phyloP scores from a whole-genome alignment of 2,888 invertebrate genomes.

The Zhengitettix transpicula region DNA sequence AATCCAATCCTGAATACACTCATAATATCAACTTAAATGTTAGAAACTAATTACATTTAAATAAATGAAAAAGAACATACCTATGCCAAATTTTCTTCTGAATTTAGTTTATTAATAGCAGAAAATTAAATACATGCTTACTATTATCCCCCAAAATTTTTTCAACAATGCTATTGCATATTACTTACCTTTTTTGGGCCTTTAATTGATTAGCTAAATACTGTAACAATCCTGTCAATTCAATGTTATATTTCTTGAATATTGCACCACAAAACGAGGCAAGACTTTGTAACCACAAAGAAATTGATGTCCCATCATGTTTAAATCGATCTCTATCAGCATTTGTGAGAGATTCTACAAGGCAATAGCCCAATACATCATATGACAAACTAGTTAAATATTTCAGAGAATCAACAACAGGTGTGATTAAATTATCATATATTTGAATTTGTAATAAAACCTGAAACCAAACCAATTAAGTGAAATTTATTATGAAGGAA shows the following conservation, averaged over 20 bases:
- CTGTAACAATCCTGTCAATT: slow-evolving; percentile 85
- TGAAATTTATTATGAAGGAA: not conserved
- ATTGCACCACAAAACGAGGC: slow-evolving; percentile 92
- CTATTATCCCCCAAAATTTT: too few relatives aligned
- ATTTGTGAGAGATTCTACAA: slow-evolving; percentile 78
- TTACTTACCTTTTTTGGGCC: slow-evolving; percentile 70
- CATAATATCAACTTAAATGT: too few relatives aligned
- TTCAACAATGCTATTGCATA: not conserved
- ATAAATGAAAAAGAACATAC: too few relatives aligned
- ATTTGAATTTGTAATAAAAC: slow-evolving; percentile 69
- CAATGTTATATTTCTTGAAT: slow-evolving; percentile 93
- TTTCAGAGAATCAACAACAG: slow-evolving; percentile 94
- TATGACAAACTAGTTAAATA: slow-evolving; percentile 89
- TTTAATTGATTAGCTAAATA: slow-evolving; percentile 96
- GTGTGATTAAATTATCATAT: slow-evolving; percentile 85
- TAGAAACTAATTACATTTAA: too few relatives aligned
- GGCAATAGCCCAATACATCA: slow-evolving; percentile 88
- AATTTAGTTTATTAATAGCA: too few relatives aligned
- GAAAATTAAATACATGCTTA: too few relatives aligned
- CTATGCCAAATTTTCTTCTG: too few relatives aligned
- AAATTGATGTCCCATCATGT: slow-evolving; percentile 79
- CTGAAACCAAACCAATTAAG: slow-evolving; percentile 21
- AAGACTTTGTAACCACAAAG: slow-evolving; percentile 85
- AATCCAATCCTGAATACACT: too few relatives aligned
- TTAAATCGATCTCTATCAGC: slow-evolving; percentile 64